phyloP scores from a whole-genome alignment of 2,888 invertebrate genomes.

The Lasioglossum morio region DNA sequence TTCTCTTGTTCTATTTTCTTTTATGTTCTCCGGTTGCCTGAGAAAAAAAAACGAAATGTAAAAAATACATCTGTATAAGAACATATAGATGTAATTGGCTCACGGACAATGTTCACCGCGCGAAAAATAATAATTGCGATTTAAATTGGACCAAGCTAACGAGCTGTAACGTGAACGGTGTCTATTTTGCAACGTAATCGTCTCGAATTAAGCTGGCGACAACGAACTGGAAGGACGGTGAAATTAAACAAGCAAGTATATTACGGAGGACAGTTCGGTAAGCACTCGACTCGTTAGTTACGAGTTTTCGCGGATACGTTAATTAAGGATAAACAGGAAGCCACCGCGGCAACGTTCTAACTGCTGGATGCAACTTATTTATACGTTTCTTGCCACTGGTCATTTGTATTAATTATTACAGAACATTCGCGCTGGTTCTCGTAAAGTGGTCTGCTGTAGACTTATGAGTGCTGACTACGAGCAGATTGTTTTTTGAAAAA shows the following conservation, averaged over 20 bases:
- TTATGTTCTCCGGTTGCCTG: neutral
- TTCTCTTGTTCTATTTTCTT: neutral
- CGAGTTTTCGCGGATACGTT: constrained; percentile 38
- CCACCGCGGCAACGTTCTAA: neutral
- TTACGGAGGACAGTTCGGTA: constrained; percentile 24
- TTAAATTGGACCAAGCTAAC: constrained; percentile 43
- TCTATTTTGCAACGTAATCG: constrained; percentile 50
- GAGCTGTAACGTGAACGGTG: constrained; percentile 35
- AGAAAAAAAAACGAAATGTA: constrained; percentile 27
- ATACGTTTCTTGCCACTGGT: neutral
- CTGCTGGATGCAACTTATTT: constrained; percentile 11
- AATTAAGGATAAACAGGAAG: constrained; percentile 42
- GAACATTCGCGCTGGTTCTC: neutral
- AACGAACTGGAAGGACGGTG: constrained; percentile 33
- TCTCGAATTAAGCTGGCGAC: constrained; percentile 44
- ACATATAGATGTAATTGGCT: no score
- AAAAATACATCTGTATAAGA: neutral
- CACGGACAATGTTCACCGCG: neutral
- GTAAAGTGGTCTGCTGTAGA: neutral
- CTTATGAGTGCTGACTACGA: neutral
- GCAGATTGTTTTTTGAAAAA: neutral
- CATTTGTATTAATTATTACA: neutral
- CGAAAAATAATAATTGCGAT: constrained; percentile 47
- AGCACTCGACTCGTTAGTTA: constrained; percentile 23
- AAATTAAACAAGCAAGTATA: constrained; percentile 52